Conservation (phyloP, 64 coral and sea anemone species). For the Porites lutea region DNA sequence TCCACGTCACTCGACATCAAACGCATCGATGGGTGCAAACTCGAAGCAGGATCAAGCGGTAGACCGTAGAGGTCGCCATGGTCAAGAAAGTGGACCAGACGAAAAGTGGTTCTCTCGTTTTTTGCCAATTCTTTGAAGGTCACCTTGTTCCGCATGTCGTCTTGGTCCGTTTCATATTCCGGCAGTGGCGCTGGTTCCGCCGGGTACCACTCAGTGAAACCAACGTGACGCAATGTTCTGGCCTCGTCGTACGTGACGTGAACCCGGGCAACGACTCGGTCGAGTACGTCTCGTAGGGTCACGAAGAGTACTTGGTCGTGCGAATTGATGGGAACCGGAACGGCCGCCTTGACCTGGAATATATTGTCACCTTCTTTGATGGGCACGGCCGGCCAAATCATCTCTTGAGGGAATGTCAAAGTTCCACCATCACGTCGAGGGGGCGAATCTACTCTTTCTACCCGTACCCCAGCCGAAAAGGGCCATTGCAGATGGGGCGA, state of each 20-base stretch:
- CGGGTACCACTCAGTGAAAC: neutral
- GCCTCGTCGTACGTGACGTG: neutral
- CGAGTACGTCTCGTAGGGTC: neutral
- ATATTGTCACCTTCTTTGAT: neutral
- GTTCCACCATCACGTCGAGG: neutral
- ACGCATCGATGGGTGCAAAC: neutral
- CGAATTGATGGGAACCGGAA: neutral
- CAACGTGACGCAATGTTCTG: neutral
- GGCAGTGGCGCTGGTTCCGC: neutral
- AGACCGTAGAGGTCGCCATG: neutral
- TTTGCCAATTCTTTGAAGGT: neutral
- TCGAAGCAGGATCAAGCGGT: neutral
- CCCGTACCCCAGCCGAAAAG: neutral
- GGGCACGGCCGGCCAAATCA: neutral
- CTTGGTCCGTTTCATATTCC: neutral
- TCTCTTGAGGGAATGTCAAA: neutral
- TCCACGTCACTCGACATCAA: neutral
- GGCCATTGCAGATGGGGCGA: neutral
- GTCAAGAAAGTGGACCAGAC: neutral
- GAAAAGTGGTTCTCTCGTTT: neutral
- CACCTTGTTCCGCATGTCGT: neutral
- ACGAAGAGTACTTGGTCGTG: constrained; percentile 1
- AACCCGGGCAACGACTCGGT: neutral
- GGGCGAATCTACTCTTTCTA: neutral
- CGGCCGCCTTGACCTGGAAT: neutral